Evolutionary conservation across 1,140 invertebrate genomes (phyloP), one percentile per base, ranked within the genome.

Genomic region (Drosophila kurseongensis): DNA sequence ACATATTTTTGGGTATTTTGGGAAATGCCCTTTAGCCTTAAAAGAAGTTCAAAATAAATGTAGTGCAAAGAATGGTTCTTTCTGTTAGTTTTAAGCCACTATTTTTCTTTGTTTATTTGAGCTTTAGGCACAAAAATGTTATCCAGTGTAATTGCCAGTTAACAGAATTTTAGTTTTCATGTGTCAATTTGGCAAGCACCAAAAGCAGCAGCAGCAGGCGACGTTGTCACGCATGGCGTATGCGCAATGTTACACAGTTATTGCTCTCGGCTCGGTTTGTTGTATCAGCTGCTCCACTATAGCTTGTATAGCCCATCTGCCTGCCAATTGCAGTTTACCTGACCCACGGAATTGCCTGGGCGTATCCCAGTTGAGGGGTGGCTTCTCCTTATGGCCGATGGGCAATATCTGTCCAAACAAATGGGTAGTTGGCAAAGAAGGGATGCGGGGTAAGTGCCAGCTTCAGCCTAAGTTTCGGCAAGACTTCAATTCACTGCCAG

Each of bases 301-400:
- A 32, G 60, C 29, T 38, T 18, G 55, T 41, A 27, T 56, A 4
- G 40, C 18, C 32, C 54, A 23, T 59, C 62, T 48, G 78, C 9
- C 82, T 65, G 83, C 59, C 82, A 88, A 88, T 88, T 88, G 83
- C 84, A 88, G 62, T 79, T 73, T 45, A 79, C 79, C 71, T 77
- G 75, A 79, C 72, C 51, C 72, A 79, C 55, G 66, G 79, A 89
- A 80, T 77, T 67, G 66, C 16, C 72, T 58, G 61, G 83, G 83
- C 62, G 83, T 76, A 60, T 60, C 61, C 47, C 27, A 52, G 57
- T 44, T 63, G 32, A 41, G 54, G 52, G 72, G 55, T 77, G 73
- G 52, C 41, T 66, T 41, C 51, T 66, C 42, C 52, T 71, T 50
- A 71, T 76, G 41, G 54, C 52, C 72, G 45, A 38, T 44, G 45